A percentile compares a stretch with the other conserved stretches of the same genome.
Evolutionary conservation across 1,140 invertebrate genomes (phyloP).

Genomic region (Diachasmimorpha longicaudata): DNA sequence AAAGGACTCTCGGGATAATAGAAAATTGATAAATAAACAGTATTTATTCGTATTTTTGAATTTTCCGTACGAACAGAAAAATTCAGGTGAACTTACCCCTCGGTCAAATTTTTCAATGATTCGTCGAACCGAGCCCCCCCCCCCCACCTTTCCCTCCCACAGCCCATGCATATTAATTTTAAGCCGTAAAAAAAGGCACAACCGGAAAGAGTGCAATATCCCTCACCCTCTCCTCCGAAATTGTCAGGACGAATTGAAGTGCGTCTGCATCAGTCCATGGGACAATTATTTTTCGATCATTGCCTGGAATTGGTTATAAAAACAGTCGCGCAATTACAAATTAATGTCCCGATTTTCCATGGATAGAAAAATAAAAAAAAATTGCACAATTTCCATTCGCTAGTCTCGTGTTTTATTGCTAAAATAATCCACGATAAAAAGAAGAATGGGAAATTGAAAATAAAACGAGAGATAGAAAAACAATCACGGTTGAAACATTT

Average conservation of each 20-base stretch:
- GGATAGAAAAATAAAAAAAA: conserved; percentile 15
- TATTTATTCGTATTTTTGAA: background rate
- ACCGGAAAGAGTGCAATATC: conserved; percentile 30
- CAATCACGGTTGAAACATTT: background rate
- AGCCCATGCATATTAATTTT: conserved; percentile 64
- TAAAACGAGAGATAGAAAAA: background rate
- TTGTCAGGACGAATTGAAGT: background rate
- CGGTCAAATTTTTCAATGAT: too few species aligned
- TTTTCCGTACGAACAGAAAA: too few species aligned
- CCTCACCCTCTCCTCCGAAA: background rate
- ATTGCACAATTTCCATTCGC: background rate
- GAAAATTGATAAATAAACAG: background rate
- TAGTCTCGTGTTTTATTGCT: background rate
- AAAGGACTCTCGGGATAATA: background rate
- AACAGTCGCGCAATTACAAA: conserved; percentile 55
- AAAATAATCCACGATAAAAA: background rate
- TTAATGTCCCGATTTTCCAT: conserved; percentile 31
- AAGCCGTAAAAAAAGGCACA: conserved; percentile 56
- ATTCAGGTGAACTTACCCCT: too few species aligned
- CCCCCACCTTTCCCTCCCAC: too few species aligned
- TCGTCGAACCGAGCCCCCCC: too few species aligned
- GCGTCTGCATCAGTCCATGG: conserved; percentile 9
- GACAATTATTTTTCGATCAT: conserved; percentile 59
- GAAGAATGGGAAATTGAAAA: background rate
- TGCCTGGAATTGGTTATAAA: conserved; percentile 44